Evolutionary conservation across 2,113 vertebrate species (phyloP), one percentile per base, ranked within the genome.

Genomic region (Clupea harengus): DNA sequence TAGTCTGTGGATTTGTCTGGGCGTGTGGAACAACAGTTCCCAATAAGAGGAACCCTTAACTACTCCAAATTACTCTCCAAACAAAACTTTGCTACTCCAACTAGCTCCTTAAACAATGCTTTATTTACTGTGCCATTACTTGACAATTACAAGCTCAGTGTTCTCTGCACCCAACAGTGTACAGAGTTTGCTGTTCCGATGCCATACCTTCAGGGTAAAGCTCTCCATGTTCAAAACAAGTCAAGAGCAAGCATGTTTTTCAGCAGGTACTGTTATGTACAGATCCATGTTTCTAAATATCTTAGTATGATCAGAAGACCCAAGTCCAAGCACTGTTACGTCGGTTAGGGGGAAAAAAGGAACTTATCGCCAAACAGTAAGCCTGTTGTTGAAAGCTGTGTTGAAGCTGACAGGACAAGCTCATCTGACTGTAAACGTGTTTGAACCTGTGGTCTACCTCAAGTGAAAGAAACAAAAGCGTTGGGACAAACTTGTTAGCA

Each of bases 1-100:
- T 84, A 83, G 20, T 39, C 15, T 54, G 78, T 88, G 86, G 85
- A 91, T 89, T 87, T 89, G 85, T 90, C 50, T 57, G 81, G 45
- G 86, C 85, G 86, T 89, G 88, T 18, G 64, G 85, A 50, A 64
- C 72, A 50, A 39, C 28, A 39, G 28, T 78, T 78, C 10, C 0
- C 72, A 60, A 4, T 49, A 49, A 10, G 10, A 6, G 64, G 64
- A 32, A 28, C 25, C 25, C 64, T 28, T 10, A 25, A 32, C 32
- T 39, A 32, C 17, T 78, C 32, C 72, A 78, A 78, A 78, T 78
- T 44, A 78, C 72, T 39, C 13, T 15, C 15, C 72, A 78, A 78
- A 78, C 72, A 78, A 78, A 78, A 78, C 72, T 13, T 39, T 39
- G 28, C 32, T 15, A 32, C 39, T 18, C 25, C 72, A 78, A 78